Evolutionary conservation across 2,797 vertebrate genomes (phyloP), one percentile per base, ranked within the genome.

Genomic region (Linurgus olivaceus): DNA sequence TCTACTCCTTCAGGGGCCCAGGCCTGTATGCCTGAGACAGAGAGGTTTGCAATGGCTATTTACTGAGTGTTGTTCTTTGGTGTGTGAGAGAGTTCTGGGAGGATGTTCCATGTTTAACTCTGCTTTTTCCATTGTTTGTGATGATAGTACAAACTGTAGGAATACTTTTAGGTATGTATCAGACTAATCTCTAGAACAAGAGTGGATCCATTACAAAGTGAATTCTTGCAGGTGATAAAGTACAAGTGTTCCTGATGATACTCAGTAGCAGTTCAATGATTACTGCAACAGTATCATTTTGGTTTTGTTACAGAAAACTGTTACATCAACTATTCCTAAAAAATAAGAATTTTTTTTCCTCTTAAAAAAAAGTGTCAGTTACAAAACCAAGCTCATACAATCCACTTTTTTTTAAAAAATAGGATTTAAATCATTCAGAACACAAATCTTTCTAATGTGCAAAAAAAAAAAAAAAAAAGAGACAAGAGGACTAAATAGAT

Each of bases 51-150:
- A 21, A 33, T 85, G 84, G 90, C 88, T 85, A 8, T 50, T 16
- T 11, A 76, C 68, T 13, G 37, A 84, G 62, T 4, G 7, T 88
- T 54, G 62, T 85, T 93, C 93, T 96, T 96, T 95, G 96, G 95
- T 90, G 70, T 38, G 52, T 61, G 79, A 61, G 29, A 83, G 59
- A 66, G 68, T n/a, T 88, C 58, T 48, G 81, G 65, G 77, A 79
- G 44, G 61, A 40, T 29, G 66, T 52, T 86, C 51, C 82, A 29
- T 2, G 26, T 70, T 89, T 73, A 11, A 14, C 57, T 75, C 67
- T 70, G 57, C 31, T 20, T 65, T 92, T 76, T 21, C 1, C 0
- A 35, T 8, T 59, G 45, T 38, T 44, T 76, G 68, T 58, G 77
- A 51, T 23, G 48, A 20, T 4, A 13, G 2, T 58, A 48, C 44